Conservation (phyloP, 2,797 vertebrate species). For the Nasua narica region DNA sequence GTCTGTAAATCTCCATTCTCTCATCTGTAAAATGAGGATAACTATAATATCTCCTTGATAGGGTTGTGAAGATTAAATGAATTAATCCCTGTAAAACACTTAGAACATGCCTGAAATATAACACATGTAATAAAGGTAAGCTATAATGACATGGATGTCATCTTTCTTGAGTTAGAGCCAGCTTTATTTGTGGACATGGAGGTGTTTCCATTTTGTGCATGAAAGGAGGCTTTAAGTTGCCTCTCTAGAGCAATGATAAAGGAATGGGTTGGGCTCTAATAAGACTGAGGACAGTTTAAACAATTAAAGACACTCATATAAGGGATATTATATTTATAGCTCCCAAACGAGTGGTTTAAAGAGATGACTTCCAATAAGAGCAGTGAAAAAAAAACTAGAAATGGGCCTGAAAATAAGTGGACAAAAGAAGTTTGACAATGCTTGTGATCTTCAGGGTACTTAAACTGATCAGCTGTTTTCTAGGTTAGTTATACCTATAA, state of each 20-base stretch:
- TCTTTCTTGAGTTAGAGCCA: not conserved
- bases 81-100: not conserved
- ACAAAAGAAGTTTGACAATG: not conserved
- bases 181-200: not conserved
- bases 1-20: not conserved
- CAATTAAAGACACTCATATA: not conserved
- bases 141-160: not conserved
- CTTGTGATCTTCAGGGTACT: not conserved
- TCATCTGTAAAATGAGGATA: not conserved
- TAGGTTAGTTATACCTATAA: not conserved
- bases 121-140: slow-evolving; percentile 11
- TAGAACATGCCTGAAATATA: not conserved
- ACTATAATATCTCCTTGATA: not conserved
- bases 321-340: not conserved
- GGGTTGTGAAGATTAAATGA: not conserved
- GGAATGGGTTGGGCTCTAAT: not conserved
- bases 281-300: not conserved
- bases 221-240: slow-evolving; percentile 6
- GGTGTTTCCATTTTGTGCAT: not conserved
- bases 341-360: not conserved
- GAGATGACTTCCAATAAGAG: not conserved
- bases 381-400: not conserved
- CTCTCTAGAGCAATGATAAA: not conserved
- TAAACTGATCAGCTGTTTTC: not conserved
- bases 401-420: not conserved